phyloP scores from a whole-genome alignment of 2,113 vertebrate genomes.

The Osmerus mordax region DNA sequence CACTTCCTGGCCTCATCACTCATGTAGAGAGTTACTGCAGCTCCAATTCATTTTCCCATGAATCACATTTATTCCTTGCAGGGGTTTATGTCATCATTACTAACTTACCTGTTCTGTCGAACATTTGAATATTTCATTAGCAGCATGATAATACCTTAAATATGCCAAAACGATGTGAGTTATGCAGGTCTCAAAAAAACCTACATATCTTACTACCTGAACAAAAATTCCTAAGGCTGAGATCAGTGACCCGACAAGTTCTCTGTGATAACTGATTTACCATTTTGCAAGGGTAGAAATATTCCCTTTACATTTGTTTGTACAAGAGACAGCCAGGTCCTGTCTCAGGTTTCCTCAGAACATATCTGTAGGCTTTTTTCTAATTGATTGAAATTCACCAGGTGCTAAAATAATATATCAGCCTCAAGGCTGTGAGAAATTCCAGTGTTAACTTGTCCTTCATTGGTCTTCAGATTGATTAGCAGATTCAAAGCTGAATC shows the following conservation, averaged over 20 bases:
- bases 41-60: constrained; percentile 50
- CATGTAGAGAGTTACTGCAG: constrained; percentile 41
- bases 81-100: constrained; percentile 61
- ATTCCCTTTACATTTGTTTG: not conserved
- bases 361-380: constrained; percentile 28
- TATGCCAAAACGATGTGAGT: constrained; percentile 52
- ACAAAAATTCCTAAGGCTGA: constrained; percentile 41
- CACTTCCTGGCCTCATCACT: constrained; percentile 61
- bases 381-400: constrained; percentile 2
- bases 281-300: constrained; percentile 8
- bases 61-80: constrained; percentile 58
- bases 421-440: constrained; percentile 27
- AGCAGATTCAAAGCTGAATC: constrained; percentile 69
- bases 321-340: constrained; percentile 11
- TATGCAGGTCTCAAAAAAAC: constrained; percentile 42
- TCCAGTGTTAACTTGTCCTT: constrained; percentile 57
- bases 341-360: constrained; percentile 32
- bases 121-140: constrained; percentile 68
- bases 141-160: constrained; percentile 56
- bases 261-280: constrained; percentile 47
- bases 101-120: constrained; percentile 48
- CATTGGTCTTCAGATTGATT: constrained; percentile 64
- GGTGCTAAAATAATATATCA: constrained; percentile 38
- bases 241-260: constrained; percentile 45
- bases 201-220: constrained; percentile 43